Base-by-base conservation (phyloP, 1,140 invertebrate genomes). In the Zaprionus vittiger region DNA sequence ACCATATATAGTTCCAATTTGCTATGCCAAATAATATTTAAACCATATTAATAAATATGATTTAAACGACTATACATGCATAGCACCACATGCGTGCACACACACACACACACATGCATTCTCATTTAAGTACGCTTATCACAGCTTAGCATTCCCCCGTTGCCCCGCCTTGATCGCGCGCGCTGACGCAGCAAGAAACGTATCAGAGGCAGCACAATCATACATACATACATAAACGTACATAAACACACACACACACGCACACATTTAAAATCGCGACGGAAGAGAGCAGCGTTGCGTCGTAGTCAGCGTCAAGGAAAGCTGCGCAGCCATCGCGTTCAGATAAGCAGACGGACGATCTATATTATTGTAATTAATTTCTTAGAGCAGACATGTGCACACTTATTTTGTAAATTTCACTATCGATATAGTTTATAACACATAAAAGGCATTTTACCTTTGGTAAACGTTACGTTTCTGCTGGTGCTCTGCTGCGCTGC, bases 401-500 rank as follows among this genome's bases (percentile, higher is more conserved):
- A 38, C 37, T 41, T 41, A 28, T 54, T 31, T 47, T 52, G 24
- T 65, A 34, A 12, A 72, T 41, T 65, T 60, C 24, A 17, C 17
- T 60, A 47, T 15, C 41, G n/a, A 22, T 17, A 38, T 69, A 57
- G 56, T 65, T 72, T 70, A 62, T 34, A 65, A 66, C 69, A 73
- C 70, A 67, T 38, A 55, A 73, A 52, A 26, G 62, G 17, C 49
- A 79, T 79, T 69, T 70, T 70, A 89, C 85, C 85, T 89, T 89
- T 89, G 85, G 85, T 79, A 85, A 90, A 90, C 61, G 84, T 90
- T 87, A 84, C 81, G 79, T 65, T 73, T 74, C 63, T 41, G 76
- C 72, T 63, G 66, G 59, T 75, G 66, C 73, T 70, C 49, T 56
- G 65, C 72, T 73, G 59, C 34, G 70, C 63, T 63, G 62, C 73